Evolutionary conservation across 2,797 vertebrate species (phyloP), one percentile per base, ranked within the genome.

Genomic region (Poecilia picta): DNA sequence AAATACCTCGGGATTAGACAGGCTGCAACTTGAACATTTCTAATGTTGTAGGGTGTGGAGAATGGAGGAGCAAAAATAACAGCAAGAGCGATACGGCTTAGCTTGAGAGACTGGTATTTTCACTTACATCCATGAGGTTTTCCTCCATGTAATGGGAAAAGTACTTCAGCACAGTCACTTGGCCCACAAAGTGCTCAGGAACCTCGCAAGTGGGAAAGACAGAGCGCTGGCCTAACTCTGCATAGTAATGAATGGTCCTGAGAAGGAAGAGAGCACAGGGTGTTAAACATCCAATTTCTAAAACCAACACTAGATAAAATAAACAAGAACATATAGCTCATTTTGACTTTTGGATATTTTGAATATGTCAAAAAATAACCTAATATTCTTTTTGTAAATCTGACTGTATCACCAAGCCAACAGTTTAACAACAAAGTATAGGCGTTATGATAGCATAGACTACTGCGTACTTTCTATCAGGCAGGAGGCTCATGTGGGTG

Each of bases 61-160:
- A 83, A 72, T 86, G 73, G 81, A 79, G 83, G 57, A 33, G 70
- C 68, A 73, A 66, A 47, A 55, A 75, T 13, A 59, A 75, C 31
- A 82, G 64, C 36, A 78, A 47, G 31, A 74, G 39, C 77, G 59
- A 59, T 49, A 47, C 25, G 55, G 31, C 72, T 66, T 36, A n/a
- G 16, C 47, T 12, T 15, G 77, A 10, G 31, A 11, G 59, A 62
- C 5, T 51, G n/a, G 82, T 12, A 59, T 39, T 20, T 86, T 68
- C 5, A 96, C 98, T 98, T 96, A 99, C 98, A 92, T 99, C 98
- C 98, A 99, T 99, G 25, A 99, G 96, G 85, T 99, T 99, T 91
- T 99, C 98, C 89, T 99, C 98, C 98, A 99, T 99, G 93, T 99
- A 99, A 87, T 99, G 98, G 68, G 98, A 97, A 68, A 99, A 99